Base-by-base conservation (phyloP, 2,113 vertebrate genomes). In the Jacana jacana region DNA sequence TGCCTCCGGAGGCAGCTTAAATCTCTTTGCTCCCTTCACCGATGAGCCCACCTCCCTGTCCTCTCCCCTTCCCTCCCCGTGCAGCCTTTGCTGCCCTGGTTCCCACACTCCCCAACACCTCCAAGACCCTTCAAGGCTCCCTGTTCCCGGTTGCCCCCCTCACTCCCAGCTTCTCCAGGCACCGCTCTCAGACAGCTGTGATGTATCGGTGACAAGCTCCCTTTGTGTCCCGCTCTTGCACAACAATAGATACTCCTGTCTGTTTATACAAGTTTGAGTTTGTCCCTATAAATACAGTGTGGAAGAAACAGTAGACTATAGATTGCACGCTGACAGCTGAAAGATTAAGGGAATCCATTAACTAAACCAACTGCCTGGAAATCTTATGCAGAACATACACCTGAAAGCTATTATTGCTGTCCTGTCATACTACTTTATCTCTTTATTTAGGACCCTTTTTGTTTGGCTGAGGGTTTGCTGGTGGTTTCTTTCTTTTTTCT, bases 221-320 rank as follows among this genome's bases (percentile, higher is more conserved):
- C 93, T 91, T 95, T 96, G 86, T 97, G 95, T 91, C 94, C 95
- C 23, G 58, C 96, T 94, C 95, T 82, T 66, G 85, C 94, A 91
- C 89, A 89, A 97, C 95, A 97, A 96, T 97, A 97, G 92, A 93
- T 94, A 95, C 93, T 97, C 96, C 96, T 96, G 96, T 97, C 96
- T 97, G 97, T 97, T 97, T 96, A 97, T 95, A 97, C 96, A 95
- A 95, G 95, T 96, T 97, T 95, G 96, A 97, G 94, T 96, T 96
- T 97, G 97, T 95, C 97, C 95, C 64, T 87, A 92, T 95, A 96
- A 96, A 97, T 96, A 93, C 60, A 37, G 83, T 86, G 92, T 71
- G 88, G 95, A 96, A 95, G 95, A 91, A 97, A 97, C 95, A 97
- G 93, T 94, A 94, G 96, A 94, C 94, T 70, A 93, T 95, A 93